Evolutionary conservation across 2,113 vertebrate species (phyloP).

Genomic region (Eulemur rufifrons): DNA sequence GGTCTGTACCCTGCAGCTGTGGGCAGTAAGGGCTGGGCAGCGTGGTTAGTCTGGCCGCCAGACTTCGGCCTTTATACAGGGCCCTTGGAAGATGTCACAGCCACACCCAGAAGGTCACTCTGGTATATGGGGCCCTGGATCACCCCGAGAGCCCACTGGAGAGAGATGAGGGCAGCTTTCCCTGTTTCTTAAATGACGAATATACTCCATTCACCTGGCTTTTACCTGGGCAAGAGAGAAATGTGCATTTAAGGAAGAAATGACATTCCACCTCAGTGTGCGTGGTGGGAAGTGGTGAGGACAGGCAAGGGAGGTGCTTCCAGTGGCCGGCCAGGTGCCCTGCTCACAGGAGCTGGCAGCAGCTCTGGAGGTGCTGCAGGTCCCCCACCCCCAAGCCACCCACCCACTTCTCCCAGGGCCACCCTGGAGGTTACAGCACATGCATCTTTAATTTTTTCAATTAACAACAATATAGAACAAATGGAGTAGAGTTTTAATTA

Average conservation of each 20-base stretch:
- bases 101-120: background rate
- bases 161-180: background rate
- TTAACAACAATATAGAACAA: conserved; percentile 87
- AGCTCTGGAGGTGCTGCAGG: background rate
- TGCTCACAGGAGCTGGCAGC: background rate
- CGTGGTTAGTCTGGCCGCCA: background rate
- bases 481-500: conserved; percentile 87
- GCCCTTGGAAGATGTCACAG: background rate
- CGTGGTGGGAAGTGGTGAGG: background rate
- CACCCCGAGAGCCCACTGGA: background rate
- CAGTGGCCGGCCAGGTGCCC: accelerated
- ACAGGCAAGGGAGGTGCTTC: background rate
- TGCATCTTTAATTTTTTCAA: conserved; percentile 90
- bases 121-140: background rate
- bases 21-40: background rate
- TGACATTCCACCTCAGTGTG: background rate
- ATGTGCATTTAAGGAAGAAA: background rate
- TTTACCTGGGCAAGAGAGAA: background rate
- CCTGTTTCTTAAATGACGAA: background rate
- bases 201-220: background rate
- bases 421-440: conserved; percentile 80
- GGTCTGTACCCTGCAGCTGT: background rate
- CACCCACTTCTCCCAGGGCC: conserved; percentile 57
- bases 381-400: background rate
- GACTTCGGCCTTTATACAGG: background rate